Base-by-base conservation (phyloP, 1,140 invertebrate species). In the Ridgeia piscesae region DNA sequence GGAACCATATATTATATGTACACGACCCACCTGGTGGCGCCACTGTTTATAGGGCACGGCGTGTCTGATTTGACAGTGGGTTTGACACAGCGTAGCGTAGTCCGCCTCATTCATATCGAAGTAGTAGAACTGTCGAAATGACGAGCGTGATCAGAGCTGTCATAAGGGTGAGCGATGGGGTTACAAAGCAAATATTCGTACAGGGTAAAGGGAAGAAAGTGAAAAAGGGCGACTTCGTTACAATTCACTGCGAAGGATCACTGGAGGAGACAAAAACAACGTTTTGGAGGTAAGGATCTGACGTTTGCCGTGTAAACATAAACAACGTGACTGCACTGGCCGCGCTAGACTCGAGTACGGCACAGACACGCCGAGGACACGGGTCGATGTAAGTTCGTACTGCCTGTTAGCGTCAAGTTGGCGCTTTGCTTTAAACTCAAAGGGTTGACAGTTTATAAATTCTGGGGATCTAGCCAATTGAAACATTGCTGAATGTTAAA, bases 281-380 rank as follows among this genome's bases (percentile, higher is more conserved):
- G 91, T 91, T 91, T 58, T 91, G 91, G 91, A 91, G 91, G 91
- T 91, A 77, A 42, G 58, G 58, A 77, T 21, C 6, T 21, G 58
- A 77, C 2, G 27, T 77, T 77, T 77, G 27, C 58, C 58, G 58
- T 77, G 58, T 77, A 77, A 77, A 77, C 58, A 77, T 77, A 77
- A 77, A 77, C 58, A 77, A 77, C 58, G 58, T 77, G 58, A 77
- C 58, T 77, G 58, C 6, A 9, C 58, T 77, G 58, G 58, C 58
- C 58, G 14, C 58, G 4, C 4, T 42, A 42, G 4, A 11, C 42
- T n/a, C 42, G 42, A 42, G 42, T 11, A n/a, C n/a, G n/a, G n/a
- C n/a, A n/a, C n/a, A n/a, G n/a, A n/a, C n/a, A n/a, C n/a, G 48
- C 58, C 8, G 58, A 77, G 58, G 58, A 77, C 58, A 77, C 58